Evolutionary conservation across 2,113 vertebrate genomes (phyloP), one percentile per base, ranked within the genome.

Genomic region (Sakesphorus luctuosus): DNA sequence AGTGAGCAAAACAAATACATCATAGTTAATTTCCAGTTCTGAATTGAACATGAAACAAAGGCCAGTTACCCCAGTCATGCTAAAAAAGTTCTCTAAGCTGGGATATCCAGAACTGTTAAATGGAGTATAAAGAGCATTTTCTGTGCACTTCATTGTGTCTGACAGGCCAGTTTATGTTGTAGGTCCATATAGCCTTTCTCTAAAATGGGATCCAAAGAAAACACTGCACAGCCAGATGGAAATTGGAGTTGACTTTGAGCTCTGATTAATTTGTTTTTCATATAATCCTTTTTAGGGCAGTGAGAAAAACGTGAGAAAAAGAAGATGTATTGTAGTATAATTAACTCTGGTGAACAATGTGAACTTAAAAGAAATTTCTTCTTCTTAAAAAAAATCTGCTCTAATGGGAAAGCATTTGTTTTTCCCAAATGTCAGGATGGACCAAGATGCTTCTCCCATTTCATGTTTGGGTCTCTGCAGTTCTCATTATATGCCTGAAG

Each of bases 221-320:
- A 93, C 77, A 91, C 13, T 43, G n/a, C 44, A 36, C 53, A 74
- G 87, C 76, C 90, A 96, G 76, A 71, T 91, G 87, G 82, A 90
- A 94, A 92, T 29, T 86, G 20, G 84, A 83, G 47, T 80, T 94
- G 90, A 91, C 88, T 97, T 96, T 95, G 90, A 96, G 93, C 82
- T 95, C 93, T 85, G 94, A 96, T 96, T 93, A 96, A 96, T 95
- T 94, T 93, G 89, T 94, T 97, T 94, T 96, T 95, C 69, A 43
- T 87, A 77, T 40, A 82, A 61, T 91, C 75, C 77, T 79, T 88
- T 89, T 75, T 10, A 87, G 91, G 31, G 56, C 76, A 76, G 35
- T 1, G 38, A 93, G 75, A 83, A 93, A 92, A 98, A 93, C 7
- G 66, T 81, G 82, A 96, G 95, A 94, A 91, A 78, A 95, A 71